Evolutionary conservation across 1,140 invertebrate genomes (phyloP).

Genomic region (Spodoptera frugiperda): DNA sequence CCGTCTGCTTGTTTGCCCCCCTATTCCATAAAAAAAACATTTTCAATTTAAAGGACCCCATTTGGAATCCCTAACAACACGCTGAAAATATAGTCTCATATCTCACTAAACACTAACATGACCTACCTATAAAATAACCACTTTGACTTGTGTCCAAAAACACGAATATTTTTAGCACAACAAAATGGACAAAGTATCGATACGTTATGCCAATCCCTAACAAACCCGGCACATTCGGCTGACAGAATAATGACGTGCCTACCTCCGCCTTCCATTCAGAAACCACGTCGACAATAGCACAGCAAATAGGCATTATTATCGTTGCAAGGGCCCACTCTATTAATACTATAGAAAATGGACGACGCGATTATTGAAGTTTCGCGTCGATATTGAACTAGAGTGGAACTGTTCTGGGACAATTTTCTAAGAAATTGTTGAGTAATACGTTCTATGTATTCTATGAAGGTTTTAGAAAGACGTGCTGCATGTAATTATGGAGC

Average conservation of each 20-base stretch:
- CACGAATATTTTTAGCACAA: too few species aligned
- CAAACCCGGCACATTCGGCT: conserved; percentile 50
- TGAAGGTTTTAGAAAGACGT: background rate
- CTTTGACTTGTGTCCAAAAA: too few species aligned
- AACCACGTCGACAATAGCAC: conserved; percentile 78
- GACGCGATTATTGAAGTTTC: conserved; percentile 39
- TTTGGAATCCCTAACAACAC: too few species aligned
- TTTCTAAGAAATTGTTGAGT: conserved; percentile 29
- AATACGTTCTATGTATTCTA: too few species aligned
- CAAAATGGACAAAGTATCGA: conserved; percentile 33
- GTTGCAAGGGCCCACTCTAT: conserved; percentile 65
- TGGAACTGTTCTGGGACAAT: background rate
- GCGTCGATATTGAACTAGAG: conserved; percentile 9
- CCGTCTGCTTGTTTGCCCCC: too few species aligned
- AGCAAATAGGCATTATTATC: conserved; percentile 81
- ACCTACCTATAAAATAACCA: too few species aligned
- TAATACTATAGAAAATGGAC: conserved; percentile 64
- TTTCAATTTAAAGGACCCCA: too few species aligned
- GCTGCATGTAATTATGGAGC: conserved; percentile 3
- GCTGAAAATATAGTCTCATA: too few species aligned
- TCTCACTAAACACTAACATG: too few species aligned
- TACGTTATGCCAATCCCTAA: conserved; percentile 39
- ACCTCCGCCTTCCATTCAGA: conserved; percentile 72
- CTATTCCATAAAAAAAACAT: too few species aligned
- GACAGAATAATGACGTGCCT: conserved; percentile 76